A percentile compares a stretch with the other conserved stretches of the same genome.
Evolutionary conservation across 2,113 vertebrate genomes (phyloP).

Genomic region (Edolisoma coerulescens): DNA sequence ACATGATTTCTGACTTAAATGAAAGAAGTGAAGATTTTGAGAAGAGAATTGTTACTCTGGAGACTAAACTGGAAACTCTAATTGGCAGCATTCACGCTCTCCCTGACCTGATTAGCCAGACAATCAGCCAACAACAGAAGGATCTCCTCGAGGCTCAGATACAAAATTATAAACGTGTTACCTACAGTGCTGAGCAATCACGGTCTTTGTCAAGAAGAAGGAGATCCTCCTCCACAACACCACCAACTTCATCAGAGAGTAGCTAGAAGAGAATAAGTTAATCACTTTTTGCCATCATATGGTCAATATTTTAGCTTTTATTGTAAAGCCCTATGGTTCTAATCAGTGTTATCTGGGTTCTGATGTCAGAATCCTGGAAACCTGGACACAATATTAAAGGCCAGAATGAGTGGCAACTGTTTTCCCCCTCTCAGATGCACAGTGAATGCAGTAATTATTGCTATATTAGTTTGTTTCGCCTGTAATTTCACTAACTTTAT

Average conservation of each 20-base stretch:
- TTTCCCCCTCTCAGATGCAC: slow-evolving; percentile 76
- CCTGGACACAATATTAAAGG: slow-evolving; percentile 87
- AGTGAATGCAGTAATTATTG: slow-evolving; percentile 87
- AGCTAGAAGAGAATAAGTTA: slow-evolving; percentile 86
- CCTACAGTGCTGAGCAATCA: slow-evolving; percentile 81
- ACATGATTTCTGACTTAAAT: slow-evolving; percentile 96
- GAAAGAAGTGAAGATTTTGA: slow-evolving; percentile 95
- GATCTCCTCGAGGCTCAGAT: slow-evolving; percentile 89
- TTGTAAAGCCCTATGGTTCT: slow-evolving; percentile 98
- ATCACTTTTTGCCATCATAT: slow-evolving; percentile 92
- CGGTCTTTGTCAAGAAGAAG: slow-evolving; percentile 85
- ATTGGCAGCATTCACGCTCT: slow-evolving; percentile 92
- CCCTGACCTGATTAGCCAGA: slow-evolving; percentile 91
- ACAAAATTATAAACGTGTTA: slow-evolving; percentile 80
- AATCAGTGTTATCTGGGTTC: slow-evolving; percentile 93
- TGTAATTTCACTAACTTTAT: slow-evolving; percentile 94
- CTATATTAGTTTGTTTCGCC: slow-evolving; percentile 79
- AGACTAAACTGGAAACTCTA: slow-evolving; percentile 91
- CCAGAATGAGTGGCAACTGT: slow-evolving; percentile 89
- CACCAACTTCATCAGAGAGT: slow-evolving; percentile 93
- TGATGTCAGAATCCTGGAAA: slow-evolving; percentile 90
- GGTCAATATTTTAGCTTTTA: slow-evolving; percentile 94
- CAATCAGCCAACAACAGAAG: slow-evolving; percentile 90
- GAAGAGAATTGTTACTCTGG: slow-evolving; percentile 91
- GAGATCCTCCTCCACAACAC: slow-evolving; percentile 87